These are phyloP conservation scores for Steinernema carpocapsae DNA, from an alignment of 2,888 invertebrate species.

Conservation along the genomic window DNA sequence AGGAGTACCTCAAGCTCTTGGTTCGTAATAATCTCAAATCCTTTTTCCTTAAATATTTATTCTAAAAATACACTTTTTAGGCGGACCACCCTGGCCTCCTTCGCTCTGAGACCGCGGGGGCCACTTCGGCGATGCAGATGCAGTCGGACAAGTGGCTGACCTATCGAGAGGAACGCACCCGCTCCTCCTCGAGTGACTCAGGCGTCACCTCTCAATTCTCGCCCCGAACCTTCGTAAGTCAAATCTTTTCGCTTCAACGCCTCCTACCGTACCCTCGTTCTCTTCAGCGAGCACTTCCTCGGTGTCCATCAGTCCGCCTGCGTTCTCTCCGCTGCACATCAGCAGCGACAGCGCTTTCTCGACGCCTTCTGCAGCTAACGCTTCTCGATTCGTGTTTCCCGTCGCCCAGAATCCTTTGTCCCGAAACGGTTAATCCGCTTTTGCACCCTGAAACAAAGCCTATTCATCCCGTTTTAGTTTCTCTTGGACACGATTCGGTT, in stretches of 20 bases:
- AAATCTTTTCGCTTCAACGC: not conserved
- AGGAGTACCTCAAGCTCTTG: not conserved
- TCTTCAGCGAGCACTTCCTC: conserved; percentile 30
- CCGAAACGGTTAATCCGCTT: conserved; percentile 16
- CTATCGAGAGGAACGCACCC: conserved; percentile 51
- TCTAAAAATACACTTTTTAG: conserved; percentile 20
- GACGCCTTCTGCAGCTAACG: conserved; percentile 44
- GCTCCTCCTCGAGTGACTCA: conserved; percentile 50
- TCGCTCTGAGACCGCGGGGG: conserved; percentile 46
- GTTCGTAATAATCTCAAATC: not conserved
- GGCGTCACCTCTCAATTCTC: conserved; percentile 48
- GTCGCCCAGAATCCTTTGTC: conserved; percentile 16
- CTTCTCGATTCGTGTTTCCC: conserved; percentile 27
- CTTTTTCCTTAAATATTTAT: too few relatives aligned
- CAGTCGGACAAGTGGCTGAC: conserved; percentile 43
- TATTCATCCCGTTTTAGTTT: not conserved
- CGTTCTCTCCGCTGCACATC: conserved; percentile 63
- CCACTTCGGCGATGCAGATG: conserved; percentile 46
- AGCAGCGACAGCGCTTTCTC: conserved; percentile 57
- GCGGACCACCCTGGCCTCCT: conserved; percentile 45
- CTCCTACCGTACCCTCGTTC: conserved; percentile 17
- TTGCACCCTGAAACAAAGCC: not conserved
- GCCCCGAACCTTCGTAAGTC: conserved; percentile 44
- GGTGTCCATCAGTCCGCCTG: conserved; percentile 61
- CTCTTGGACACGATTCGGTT: conserved; percentile 3